These are phyloP conservation scores for Galagoides demidoff DNA, from an alignment of 2,797 vertebrate genomes.

Conservation along the genomic window DNA sequence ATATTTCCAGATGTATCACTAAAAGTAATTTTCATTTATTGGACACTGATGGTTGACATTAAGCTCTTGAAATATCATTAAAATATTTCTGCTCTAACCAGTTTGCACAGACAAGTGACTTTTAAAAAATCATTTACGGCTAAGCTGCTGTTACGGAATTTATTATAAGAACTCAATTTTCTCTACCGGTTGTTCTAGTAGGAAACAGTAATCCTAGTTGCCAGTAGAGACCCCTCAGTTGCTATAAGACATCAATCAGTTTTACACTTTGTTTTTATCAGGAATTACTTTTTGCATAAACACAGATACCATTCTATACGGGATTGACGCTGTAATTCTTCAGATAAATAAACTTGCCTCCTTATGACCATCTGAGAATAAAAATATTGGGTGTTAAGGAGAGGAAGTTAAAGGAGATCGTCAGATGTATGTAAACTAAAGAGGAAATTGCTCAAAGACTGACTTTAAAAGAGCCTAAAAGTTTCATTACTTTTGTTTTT, in stretches of 20 bases:
- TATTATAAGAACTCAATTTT: constrained; percentile 74
- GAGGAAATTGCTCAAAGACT: neutral
- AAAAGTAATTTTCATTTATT: constrained; percentile 80
- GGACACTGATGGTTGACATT: constrained; percentile 78
- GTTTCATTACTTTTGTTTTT: neutral
- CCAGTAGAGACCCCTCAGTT: neutral
- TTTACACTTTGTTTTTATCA: constrained; percentile 40
- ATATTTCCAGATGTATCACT: constrained; percentile 78
- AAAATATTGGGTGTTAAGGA: neutral
- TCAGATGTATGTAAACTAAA: neutral
- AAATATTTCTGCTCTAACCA: constrained; percentile 77
- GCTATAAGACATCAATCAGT: constrained; percentile 28
- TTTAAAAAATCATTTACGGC: constrained; percentile 75
- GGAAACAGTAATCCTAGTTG: constrained; percentile 41
- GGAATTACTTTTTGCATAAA: constrained; percentile 27
- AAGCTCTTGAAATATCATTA: constrained; percentile 79
- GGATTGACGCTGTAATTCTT: neutral
- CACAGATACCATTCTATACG: neutral
- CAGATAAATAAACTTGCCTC: neutral
- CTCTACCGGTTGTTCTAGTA: constrained; percentile 48
- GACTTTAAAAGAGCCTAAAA: neutral
- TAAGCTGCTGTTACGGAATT: constrained; percentile 66
- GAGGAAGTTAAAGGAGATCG: neutral
- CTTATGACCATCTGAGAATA: neutral
- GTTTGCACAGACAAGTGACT: constrained; percentile 79